Conservation (phyloP, 2,888 invertebrate genomes). For the Deroplatys truncata region DNA sequence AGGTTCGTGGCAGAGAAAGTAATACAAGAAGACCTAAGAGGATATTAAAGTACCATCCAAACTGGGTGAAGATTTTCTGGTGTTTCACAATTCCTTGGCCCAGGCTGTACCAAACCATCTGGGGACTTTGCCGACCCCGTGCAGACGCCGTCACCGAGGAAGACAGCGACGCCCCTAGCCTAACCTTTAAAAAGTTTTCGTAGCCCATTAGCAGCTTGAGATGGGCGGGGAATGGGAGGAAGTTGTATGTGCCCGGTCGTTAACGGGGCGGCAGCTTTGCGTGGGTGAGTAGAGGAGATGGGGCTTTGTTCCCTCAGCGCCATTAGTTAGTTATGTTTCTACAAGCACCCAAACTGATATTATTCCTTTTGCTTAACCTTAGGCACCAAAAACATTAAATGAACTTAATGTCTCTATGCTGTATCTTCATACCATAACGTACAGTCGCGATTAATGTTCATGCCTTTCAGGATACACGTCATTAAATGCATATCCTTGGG, state of each 20-base stretch:
- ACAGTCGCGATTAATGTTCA: too few species aligned
- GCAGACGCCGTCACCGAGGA: background rate
- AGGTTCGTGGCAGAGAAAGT: too few species aligned
- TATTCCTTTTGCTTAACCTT: background rate
- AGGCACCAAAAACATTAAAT: background rate
- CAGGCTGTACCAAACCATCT: background rate
- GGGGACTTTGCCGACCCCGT: background rate
- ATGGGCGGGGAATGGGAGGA: background rate
- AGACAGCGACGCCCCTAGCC: conserved; percentile 1
- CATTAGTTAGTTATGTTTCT: background rate
- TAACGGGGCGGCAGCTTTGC: background rate
- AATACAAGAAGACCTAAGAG: too few species aligned
- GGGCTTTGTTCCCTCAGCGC: conserved; percentile 1
- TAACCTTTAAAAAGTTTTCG: conserved; percentile 24
- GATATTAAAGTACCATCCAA: too few species aligned
- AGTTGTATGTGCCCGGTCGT: conserved; percentile 10
- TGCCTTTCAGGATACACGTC: too few species aligned
- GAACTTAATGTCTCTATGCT: background rate
- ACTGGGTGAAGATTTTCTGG: background rate
- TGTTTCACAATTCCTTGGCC: background rate
- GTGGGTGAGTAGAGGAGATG: background rate
- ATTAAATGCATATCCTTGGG: too few species aligned
- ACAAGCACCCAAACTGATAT: background rate
- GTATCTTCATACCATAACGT: background rate
- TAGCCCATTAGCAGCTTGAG: conserved; percentile 23